phyloP scores from a whole-genome alignment of 2,888 invertebrate genomes.

The Brachylomia viminalis region DNA sequence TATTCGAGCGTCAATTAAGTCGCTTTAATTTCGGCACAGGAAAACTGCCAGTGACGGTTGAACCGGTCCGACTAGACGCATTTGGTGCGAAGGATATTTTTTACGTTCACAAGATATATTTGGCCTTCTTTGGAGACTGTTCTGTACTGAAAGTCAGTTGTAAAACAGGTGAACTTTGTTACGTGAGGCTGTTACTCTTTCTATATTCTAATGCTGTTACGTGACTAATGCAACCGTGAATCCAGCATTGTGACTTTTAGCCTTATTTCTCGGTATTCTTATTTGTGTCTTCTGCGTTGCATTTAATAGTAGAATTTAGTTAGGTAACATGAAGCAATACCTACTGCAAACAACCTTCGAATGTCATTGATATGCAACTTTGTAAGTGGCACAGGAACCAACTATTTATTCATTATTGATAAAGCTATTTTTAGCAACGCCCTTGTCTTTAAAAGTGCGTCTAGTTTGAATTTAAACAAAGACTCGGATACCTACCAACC shows the following conservation, averaged over 20 bases:
- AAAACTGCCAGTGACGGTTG: slow-evolving; percentile 79
- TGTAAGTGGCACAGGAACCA: slow-evolving; percentile 52
- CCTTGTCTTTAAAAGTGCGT: slow-evolving; percentile 20
- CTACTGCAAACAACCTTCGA: slow-evolving; percentile 46
- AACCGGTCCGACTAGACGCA: slow-evolving; percentile 78
- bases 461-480: slow-evolving; percentile 10
- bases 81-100: slow-evolving; percentile 79
- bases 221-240: slow-evolving; percentile 53
- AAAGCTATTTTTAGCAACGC: slow-evolving; percentile 41
- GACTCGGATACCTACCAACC: not conserved
- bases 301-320: slow-evolving; percentile 33
- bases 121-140: slow-evolving; percentile 76
- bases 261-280: slow-evolving; percentile 36
- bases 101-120: slow-evolving; percentile 74
- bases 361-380: slow-evolving; percentile 48
- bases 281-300: slow-evolving; percentile 12
- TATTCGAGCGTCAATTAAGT: slow-evolving; percentile 75
- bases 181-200: slow-evolving; percentile 61
- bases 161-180: slow-evolving; percentile 73
- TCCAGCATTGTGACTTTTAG: slow-evolving; percentile 33
- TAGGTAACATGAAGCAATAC: slow-evolving; percentile 27
- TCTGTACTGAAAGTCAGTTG: slow-evolving; percentile 69
- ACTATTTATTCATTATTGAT: slow-evolving; percentile 47
- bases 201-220: too few species aligned
- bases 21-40: slow-evolving; percentile 79